Base-by-base conservation (phyloP, 2,113 vertebrate genomes). In the Xyrauchen texanus region DNA sequence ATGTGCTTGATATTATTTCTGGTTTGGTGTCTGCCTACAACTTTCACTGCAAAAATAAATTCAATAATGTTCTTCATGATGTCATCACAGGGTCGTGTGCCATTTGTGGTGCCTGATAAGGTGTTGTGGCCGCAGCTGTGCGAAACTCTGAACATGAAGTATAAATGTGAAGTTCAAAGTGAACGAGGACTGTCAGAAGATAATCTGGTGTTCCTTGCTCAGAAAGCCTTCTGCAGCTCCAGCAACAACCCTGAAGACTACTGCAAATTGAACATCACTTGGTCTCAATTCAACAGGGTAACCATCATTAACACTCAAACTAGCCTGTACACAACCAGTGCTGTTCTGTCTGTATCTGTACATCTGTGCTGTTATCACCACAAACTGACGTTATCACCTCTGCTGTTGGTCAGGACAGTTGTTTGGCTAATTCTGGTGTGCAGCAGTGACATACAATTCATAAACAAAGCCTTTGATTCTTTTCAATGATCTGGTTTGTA, bases 101-200 rank as follows among this genome's bases (percentile, higher is more conserved):
- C 97, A 0, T 98, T 98, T 0, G 91, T 94, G 0, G 96, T 98
- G 60, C 96, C 96, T 0, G 95, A 98, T 86, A 98, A 96, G 80
- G 96, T 98, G 81, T 76, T 93, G 47, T 96, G 95, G 95, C 91
- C 94, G 0, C 94, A 95, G 88, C 90, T 99, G 42, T 98, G 96
- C 0, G 95, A 97, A 55, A 95, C 97, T 0, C 93, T 98, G 13
- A 95, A 98, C 86, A 96, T 96, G 95, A 97, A 97, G 86, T 97
- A 96, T 91, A 97, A 96, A 87, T 95, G 96, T 0, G 96, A 98
- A 84, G 95, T 98, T 88, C 95, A 97, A 89, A 98, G 95, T 76
- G 93, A 83, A 68, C 93, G 95, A 0, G 96, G 96, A 67, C 91
- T 98, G 79, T 95, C 94, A 2, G 96, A 97, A 78, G 96, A 97